Evolutionary conservation across 2,797 vertebrate genomes (phyloP).

Genomic region (Etheostoma perlongum): DNA sequence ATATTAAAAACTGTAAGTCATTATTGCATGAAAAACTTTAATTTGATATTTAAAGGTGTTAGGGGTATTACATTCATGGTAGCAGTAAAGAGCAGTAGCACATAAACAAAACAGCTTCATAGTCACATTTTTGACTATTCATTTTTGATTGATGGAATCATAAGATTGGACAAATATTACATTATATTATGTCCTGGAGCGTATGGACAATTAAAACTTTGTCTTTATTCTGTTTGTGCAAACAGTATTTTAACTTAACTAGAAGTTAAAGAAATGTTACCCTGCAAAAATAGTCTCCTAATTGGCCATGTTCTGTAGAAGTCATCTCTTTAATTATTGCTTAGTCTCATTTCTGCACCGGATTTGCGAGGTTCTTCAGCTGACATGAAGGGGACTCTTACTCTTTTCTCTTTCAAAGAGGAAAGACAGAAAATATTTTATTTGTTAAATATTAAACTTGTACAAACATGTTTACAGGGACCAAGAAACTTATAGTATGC

Average conservation of each 20-base stretch:
- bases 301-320: slow-evolving; percentile 50
- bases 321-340: slow-evolving; percentile 52
- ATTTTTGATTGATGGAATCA: slow-evolving; percentile 15
- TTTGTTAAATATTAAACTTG: slow-evolving; percentile 5
- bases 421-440: slow-evolving; percentile 18
- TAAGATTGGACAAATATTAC: slow-evolving; percentile 19
- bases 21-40: slow-evolving; percentile 1
- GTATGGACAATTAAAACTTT: slow-evolving; percentile 34
- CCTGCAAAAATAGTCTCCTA: slow-evolving; percentile 50
- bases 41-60: slow-evolving; percentile 11
- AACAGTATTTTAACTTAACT: slow-evolving; percentile 30
- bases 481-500: background rate
- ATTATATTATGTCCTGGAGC: slow-evolving; percentile 33
- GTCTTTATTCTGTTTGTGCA: slow-evolving; percentile 31
- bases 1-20: background rate
- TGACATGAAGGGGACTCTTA: slow-evolving; percentile 8
- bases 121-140: slow-evolving; percentile 12
- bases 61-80: background rate
- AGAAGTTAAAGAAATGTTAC: slow-evolving; percentile 29
- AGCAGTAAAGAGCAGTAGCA: background rate
- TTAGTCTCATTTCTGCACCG: slow-evolving; percentile 38
- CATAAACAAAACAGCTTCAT: slow-evolving; percentile 13
- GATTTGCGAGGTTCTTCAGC: slow-evolving; percentile 22
- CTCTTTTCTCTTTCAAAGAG: slow-evolving; percentile 7
- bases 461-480: slow-evolving; percentile 1